Percentiles rank a stretch among this genome's conserved stretches.
Conservation (phyloP, 1,140 invertebrate genomes). For the Leptonema lineaticorne region DNA sequence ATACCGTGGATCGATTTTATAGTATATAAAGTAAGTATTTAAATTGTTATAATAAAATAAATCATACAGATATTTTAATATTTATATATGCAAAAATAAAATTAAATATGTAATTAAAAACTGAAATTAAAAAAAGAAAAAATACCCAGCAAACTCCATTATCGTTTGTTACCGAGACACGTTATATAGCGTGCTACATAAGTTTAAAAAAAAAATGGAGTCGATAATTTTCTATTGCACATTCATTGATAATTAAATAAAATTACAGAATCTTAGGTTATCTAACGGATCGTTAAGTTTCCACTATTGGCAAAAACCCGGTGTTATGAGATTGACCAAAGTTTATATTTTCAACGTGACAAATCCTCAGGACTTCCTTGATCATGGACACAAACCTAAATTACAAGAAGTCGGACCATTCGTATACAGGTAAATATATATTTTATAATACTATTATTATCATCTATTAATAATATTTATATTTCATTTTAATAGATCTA, state of each 20-base stretch:
- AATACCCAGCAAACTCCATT: too few species aligned
- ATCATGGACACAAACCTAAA: conserved; percentile 76
- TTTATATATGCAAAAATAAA: neutral
- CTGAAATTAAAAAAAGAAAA: too few species aligned
- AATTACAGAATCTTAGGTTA: conserved; percentile 75
- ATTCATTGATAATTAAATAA: neutral
- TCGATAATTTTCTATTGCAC: too few species aligned
- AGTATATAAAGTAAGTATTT: conserved; percentile 73
- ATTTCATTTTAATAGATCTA: too few species aligned
- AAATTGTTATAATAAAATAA: too few species aligned
- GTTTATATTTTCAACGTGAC: conserved; percentile 88
- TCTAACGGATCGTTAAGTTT: conserved; percentile 83
- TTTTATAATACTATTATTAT: too few species aligned
- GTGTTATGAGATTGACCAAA: conserved; percentile 85
- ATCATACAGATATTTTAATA: too few species aligned
- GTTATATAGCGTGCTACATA: too few species aligned
- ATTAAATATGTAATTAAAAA: neutral
- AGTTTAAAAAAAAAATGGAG: too few species aligned
- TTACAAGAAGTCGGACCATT: conserved; percentile 82
- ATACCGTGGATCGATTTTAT: conserved; percentile 84
- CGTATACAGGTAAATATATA: conserved; percentile 70
- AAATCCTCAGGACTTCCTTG: conserved; percentile 79
- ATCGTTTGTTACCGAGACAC: too few species aligned
- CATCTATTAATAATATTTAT: too few species aligned
- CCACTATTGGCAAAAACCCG: conserved; percentile 89